A percentile compares a stretch with the other conserved stretches of the same genome.
phyloP scores from a whole-genome alignment of 2,888 invertebrate species.

The Apotomis capreana region DNA sequence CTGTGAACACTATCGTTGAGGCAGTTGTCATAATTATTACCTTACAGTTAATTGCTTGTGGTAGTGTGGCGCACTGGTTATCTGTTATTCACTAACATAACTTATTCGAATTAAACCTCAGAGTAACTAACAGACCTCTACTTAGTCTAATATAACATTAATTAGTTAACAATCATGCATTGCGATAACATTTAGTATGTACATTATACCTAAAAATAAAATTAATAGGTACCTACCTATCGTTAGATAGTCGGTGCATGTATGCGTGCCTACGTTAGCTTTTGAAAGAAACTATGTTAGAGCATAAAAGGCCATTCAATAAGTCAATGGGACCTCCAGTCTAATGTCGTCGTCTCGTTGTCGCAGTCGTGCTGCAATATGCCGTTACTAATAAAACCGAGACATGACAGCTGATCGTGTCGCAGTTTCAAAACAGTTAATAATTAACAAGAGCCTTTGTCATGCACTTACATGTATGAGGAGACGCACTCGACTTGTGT shows the following conservation, averaged over 20 bases:
- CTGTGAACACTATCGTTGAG: constrained; percentile 29
- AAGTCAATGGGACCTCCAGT: constrained; percentile 50
- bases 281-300: constrained; percentile 10
- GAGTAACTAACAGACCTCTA: too few species aligned
- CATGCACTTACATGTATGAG: constrained; percentile 32
- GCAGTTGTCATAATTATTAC: constrained; percentile 21
- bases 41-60: constrained; percentile 3
- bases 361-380: constrained; percentile 45
- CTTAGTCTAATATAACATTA: background rate
- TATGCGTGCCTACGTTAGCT: background rate
- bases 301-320: constrained; percentile 41
- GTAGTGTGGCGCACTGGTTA: background rate
- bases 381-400: constrained; percentile 47
- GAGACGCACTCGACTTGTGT: constrained; percentile 1
- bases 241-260: too few species aligned
- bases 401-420: constrained; percentile 44
- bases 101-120: background rate
- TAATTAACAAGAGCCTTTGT: constrained; percentile 41
- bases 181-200: too few species aligned
- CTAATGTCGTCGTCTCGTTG: constrained; percentile 47
- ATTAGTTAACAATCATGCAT: background rate
- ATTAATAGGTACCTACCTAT: too few species aligned
- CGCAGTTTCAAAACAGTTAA: constrained; percentile 39
- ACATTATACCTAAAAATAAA: too few species aligned
- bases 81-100: background rate